These are phyloP conservation scores for Rhombomys opimus DNA, from an alignment of 2,113 vertebrate species.

Conservation along the genomic window DNA sequence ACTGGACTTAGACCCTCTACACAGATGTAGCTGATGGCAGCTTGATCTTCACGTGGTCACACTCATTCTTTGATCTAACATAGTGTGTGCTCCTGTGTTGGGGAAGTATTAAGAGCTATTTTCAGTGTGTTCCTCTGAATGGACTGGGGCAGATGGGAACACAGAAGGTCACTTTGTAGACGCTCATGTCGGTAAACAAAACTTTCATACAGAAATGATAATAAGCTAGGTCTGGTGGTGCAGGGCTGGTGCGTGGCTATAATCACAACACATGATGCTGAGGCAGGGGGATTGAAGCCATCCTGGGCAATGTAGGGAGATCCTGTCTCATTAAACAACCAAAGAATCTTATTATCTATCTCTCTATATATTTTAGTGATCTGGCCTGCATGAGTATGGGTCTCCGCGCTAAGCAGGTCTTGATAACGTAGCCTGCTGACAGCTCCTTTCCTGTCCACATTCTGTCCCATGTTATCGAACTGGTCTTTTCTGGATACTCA, in stretches of 20 bases:
- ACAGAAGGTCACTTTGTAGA: background rate
- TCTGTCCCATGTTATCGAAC: background rate
- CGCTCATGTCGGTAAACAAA: background rate
- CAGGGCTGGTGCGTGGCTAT: background rate
- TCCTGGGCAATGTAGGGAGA: background rate
- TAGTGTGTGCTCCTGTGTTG: background rate
- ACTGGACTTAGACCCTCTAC: no score
- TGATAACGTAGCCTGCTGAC: background rate
- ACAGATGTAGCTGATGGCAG: no score
- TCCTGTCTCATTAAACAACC: background rate
- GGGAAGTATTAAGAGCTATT: background rate
- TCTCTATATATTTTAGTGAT: background rate
- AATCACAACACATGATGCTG: background rate
- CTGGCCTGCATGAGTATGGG: background rate
- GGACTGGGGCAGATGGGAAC: background rate
- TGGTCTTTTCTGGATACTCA: background rate
- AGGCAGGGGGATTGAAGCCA: background rate
- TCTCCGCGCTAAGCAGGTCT: background rate
- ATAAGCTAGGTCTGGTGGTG: background rate
- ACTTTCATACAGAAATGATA: background rate
- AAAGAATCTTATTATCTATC: background rate
- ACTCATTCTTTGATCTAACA: background rate
- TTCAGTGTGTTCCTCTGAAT: background rate
- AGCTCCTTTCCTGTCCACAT: background rate
- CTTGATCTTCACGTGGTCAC: no score